A percentile compares a stretch with the other conserved stretches of the same genome.
Conservation (phyloP, 2,888 invertebrate species). For the Hermodice carunculata region DNA sequence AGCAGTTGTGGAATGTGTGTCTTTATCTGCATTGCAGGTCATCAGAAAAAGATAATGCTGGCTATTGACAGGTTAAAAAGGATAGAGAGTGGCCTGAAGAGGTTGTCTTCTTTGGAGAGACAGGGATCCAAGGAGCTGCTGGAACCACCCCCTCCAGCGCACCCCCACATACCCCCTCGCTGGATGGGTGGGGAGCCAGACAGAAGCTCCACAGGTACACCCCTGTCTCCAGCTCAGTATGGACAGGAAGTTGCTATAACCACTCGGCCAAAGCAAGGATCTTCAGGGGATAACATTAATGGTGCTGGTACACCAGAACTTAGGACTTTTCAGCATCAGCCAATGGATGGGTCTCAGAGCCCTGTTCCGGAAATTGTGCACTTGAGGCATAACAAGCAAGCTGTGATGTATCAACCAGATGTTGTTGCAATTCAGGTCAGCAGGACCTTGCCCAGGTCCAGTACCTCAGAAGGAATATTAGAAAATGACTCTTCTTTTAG, state of each 20-base stretch:
- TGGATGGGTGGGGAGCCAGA: conserved; percentile 19
- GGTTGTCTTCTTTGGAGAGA: conserved; percentile 51
- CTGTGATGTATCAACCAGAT: conserved; percentile 63
- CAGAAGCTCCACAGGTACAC: not conserved
- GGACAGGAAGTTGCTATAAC: not conserved
- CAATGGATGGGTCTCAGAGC: not conserved
- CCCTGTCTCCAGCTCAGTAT: not conserved
- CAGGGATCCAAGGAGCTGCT: conserved; percentile 27
- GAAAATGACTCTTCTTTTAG: too few species aligned
- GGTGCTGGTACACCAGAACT: not conserved
- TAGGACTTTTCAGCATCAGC: conserved; percentile 1
- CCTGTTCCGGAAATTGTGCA: not conserved
- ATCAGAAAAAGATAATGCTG: conserved; percentile 97
- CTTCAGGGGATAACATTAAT: conserved; percentile 25
- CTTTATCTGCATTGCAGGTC: conserved; percentile 77
- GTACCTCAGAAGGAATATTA: too few species aligned
- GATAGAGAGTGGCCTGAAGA: conserved; percentile 68
- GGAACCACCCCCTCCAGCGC: conserved; percentile 22
- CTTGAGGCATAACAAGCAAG: not conserved
- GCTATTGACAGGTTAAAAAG: conserved; percentile 97
- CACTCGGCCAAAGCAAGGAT: conserved; percentile 2
- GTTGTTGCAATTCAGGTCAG: conserved; percentile 67
- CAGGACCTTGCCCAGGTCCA: conserved; percentile 9
- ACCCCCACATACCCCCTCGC: too few species aligned
- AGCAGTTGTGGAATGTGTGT: too few species aligned